These are phyloP conservation scores for Unio pictorum DNA, from an alignment of 2,888 invertebrate species.

Conservation along the genomic window DNA sequence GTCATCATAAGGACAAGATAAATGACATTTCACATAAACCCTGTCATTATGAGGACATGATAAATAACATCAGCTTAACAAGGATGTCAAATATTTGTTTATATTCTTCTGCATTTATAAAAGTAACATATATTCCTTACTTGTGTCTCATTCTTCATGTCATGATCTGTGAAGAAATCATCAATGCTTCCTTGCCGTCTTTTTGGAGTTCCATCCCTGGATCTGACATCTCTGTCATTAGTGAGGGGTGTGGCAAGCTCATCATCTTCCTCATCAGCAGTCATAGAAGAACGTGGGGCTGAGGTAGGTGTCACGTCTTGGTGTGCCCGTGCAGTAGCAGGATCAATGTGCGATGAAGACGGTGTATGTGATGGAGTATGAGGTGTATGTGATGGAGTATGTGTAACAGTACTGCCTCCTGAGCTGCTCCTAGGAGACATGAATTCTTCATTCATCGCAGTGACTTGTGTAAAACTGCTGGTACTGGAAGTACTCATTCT, in stretches of 20 bases:
- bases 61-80: too few species aligned
- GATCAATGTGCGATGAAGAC: not conserved
- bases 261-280: conserved; percentile 47
- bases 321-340: conserved; percentile 9
- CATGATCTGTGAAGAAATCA: not conserved
- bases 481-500: conserved; percentile 56
- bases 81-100: too few species aligned
- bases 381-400: conserved; percentile 31
- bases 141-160: too few species aligned
- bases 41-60: too few species aligned
- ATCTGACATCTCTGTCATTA: conserved; percentile 19
- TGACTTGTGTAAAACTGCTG: conserved; percentile 63
- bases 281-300: conserved; percentile 58
- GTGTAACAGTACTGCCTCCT: conserved; percentile 49
- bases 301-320: conserved; percentile 52
- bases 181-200: conserved; percentile 24
- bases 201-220: conserved; percentile 29
- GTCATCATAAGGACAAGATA: too few species aligned
- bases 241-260: conserved; percentile 49
- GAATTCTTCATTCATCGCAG: conserved; percentile 38
- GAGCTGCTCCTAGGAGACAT: conserved; percentile 53
- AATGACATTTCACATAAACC: too few species aligned
- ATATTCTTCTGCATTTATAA: too few species aligned
- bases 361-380: conserved; percentile 24
- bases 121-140: too few species aligned